Base-by-base conservation (phyloP, 2,113 vertebrate genomes). In the Engystomops pustulosus region DNA sequence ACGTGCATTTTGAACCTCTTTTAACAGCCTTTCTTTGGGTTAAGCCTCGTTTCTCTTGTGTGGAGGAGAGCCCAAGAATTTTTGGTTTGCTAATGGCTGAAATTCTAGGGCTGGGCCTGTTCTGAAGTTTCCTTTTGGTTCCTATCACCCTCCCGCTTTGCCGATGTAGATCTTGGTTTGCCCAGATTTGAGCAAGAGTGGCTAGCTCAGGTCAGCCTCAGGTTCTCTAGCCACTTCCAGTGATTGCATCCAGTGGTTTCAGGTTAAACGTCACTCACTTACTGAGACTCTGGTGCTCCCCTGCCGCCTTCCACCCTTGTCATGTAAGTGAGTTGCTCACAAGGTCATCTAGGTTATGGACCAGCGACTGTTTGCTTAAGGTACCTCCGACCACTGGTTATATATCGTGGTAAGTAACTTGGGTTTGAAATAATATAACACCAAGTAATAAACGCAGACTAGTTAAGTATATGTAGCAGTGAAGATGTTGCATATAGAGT, bases 141-240 rank as follows among this genome's bases (percentile, higher is more conserved):
- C 95, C 95, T 96, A 94, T 96, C 95, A 95, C 94, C 91, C 95
- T 95, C 94, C 95, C 95, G 94, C 96, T 95, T 95, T 94, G 95
- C 95, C 92, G 90, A 94, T 97, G 94, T 97, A 96, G 94, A 95
- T 96, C 95, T 95, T 96, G 95, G 95, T 96, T 96, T 91, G 90
- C 93, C 90, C 91, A 89, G 90, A 89, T 90, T 90, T 91, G 94
- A 94, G 94, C 94, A 94, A 94, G 94, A 94, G 95, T 94, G 95
- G 94, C 95, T 97, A 96, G 96, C 95, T 90, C 95, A 97, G 95
- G 95, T 96, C 96, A 97, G 95, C 96, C 94, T 96, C 94, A 96
- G 96, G 95, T 92, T 91, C 89, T 92, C 89, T 91, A 91, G 90
- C 91, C 88, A 88, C 90, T 89, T 91, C 91, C 89, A 90, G 90